These are phyloP conservation scores for Stenichneumon culpator DNA, from an alignment of 2,888 invertebrate species.

Conservation along the genomic window DNA sequence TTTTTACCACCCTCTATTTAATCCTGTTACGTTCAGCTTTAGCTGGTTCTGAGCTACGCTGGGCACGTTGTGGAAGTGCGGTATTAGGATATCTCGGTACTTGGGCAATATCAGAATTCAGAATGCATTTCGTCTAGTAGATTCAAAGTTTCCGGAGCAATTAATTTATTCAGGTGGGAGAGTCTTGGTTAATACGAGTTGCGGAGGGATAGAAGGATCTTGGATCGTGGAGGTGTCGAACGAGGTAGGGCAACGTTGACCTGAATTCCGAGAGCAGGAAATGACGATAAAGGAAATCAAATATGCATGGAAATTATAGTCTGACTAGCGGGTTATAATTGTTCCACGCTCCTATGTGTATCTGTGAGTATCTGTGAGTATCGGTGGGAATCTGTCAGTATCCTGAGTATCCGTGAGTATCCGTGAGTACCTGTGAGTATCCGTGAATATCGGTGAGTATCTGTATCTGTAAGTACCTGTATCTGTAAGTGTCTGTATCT, in stretches of 20 bases:
- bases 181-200: constrained; percentile 54
- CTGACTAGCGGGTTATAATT: background rate
- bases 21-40: constrained; percentile 41
- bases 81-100: constrained; percentile 51
- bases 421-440: too few species aligned
- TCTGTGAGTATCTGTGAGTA: too few species aligned
- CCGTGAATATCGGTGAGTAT: too few species aligned
- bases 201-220: constrained; percentile 40
- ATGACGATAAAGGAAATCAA: background rate
- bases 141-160: constrained; percentile 59
- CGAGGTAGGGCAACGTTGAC: constrained; percentile 25
- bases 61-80: constrained; percentile 43
- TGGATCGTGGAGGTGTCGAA: constrained; percentile 32
- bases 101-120: constrained; percentile 58
- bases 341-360: too few species aligned
- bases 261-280: constrained; percentile 13
- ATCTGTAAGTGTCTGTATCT: too few species aligned
- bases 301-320: constrained; percentile 4
- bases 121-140: constrained; percentile 58
- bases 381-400: too few species aligned
- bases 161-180: constrained; percentile 61
- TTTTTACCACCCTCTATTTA: constrained; percentile 46
- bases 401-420: too few species aligned
- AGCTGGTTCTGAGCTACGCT: constrained; percentile 47
- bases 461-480: too few species aligned